phyloP scores from a whole-genome alignment of 2,888 invertebrate genomes.

The Chalcosyrphus nemorum region DNA sequence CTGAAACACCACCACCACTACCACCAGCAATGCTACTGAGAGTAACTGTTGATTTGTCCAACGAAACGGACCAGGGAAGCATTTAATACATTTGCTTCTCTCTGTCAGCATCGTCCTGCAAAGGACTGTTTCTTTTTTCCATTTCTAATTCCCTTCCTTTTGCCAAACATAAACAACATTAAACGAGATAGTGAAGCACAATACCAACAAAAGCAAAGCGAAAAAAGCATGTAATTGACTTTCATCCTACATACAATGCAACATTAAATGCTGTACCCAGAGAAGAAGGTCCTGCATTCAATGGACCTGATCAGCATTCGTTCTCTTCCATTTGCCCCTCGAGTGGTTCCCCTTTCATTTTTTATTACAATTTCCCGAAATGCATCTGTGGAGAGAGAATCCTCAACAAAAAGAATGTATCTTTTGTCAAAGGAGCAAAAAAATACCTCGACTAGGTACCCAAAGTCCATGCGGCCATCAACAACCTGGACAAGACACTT shows the following conservation, averaged over 20 bases:
- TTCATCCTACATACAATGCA: conserved; percentile 33
- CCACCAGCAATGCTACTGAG: no score
- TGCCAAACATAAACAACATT: conserved; percentile 13
- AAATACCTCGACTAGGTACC: not conserved
- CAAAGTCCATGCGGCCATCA: conserved; percentile 39
- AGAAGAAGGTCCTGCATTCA: conserved; percentile 5
- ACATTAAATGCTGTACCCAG: conserved; percentile 9
- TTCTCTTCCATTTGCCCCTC: conserved; percentile 1
- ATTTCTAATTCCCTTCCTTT: conserved; percentile 6
- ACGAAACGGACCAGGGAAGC: conserved; percentile 30
- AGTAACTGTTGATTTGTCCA: conserved; percentile 53
- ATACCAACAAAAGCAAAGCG: conserved; percentile 7
- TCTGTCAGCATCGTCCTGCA: not conserved
- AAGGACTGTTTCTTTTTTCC: not conserved
- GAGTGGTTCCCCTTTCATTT: conserved; percentile 38
- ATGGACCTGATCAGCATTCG: conserved; percentile 25
- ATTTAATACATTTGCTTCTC: conserved; percentile 19
- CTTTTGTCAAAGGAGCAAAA: not conserved
- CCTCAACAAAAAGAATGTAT: not conserved
- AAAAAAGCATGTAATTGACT: conserved; percentile 49
- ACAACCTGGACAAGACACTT: conserved; percentile 29
- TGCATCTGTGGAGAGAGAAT: conserved; percentile 13
- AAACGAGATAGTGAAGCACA: conserved; percentile 13
- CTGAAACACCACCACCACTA: conserved; percentile 49
- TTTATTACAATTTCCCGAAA: conserved; percentile 49